Base-by-base conservation (phyloP, 2,888 invertebrate genomes). In the Oxycera nigricornis region DNA sequence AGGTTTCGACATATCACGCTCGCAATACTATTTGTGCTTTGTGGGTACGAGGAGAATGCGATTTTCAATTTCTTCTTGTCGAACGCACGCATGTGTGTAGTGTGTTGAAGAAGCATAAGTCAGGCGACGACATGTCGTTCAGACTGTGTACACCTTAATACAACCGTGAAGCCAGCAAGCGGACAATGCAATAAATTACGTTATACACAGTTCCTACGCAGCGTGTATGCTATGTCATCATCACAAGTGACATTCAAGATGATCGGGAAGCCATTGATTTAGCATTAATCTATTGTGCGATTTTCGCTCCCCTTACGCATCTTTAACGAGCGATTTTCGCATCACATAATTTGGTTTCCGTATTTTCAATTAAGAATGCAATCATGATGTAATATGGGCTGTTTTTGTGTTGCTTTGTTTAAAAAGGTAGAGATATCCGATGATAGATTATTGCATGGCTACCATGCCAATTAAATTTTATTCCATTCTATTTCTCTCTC, bases 1-100 rank as follows among this genome's bases (percentile, higher is more conserved):
- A 75, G 73, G 72, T 73, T 14, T 65, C 74, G 31, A 76, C 76
- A 77, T 31, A 76, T 77, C 76, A 77, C 75, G 72, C 31, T 59
- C 68, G n/a, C 20, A 20, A 14, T 50, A 28, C 65, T 65, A 65
- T 65, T 65, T 30, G 14, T 22, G 20, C 24, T 65, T 7, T 52
- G 50, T 50, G 52, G 68, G 17, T 30, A 28, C 50, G 17, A 30
- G 28, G 68, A 6, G 52, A 52, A 52, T 52, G 52, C 50, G 50
- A 41, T 68, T 50, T 68, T 68, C 68, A 68, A 68, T 68, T 68
- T 68, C 65, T 52, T 26, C 55, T 61, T 31, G 14, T 17, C 22
- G 11, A 26, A 65, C 41, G 65, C 41, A 62, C 62, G 65, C 22
- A 65, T 30, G 41, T 41, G 24, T 65, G 65, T 39, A 24, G 41